Conservation (phyloP, 2,797 vertebrate species). For the Coendou prehensilis region DNA sequence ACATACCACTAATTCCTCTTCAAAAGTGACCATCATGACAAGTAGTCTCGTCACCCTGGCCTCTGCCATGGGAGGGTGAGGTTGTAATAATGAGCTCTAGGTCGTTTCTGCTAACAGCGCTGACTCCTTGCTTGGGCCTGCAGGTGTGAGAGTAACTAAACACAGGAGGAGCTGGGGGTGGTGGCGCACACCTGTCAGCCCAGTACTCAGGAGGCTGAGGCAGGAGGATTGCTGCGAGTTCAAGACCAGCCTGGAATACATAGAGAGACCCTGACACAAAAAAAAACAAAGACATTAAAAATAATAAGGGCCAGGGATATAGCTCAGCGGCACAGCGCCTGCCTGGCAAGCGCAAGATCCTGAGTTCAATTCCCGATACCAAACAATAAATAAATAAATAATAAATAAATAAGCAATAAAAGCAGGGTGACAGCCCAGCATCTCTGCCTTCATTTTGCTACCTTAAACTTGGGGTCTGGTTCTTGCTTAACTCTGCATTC, state of each 20-base stretch:
- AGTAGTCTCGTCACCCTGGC: neutral
- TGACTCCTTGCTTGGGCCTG: neutral
- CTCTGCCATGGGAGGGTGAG: neutral
- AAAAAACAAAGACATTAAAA: neutral
- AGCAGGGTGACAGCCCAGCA: neutral
- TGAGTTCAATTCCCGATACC: too few relatives aligned
- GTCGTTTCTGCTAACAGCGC: neutral
- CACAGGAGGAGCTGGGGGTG: neutral
- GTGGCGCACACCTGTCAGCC: neutral
- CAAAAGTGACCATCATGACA: slow-evolving; percentile 6
- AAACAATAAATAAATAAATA: too few relatives aligned
- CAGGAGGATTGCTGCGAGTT: neutral
- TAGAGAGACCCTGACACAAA: neutral
- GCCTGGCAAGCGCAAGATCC: too few relatives aligned
- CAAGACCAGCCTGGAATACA: neutral
- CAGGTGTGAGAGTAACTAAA: neutral
- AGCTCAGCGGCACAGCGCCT: too few relatives aligned
- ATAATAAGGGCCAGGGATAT: too few relatives aligned
- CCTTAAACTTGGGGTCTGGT: neutral
- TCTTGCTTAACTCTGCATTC: neutral
- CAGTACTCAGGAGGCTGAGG: neutral
- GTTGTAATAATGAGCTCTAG: neutral
- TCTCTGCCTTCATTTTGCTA: neutral
- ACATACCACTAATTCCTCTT: slow-evolving; percentile 40
- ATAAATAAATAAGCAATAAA: neutral